Conservation (phyloP, 2,888 invertebrate genomes). For the Chaitophorus viminalis region DNA sequence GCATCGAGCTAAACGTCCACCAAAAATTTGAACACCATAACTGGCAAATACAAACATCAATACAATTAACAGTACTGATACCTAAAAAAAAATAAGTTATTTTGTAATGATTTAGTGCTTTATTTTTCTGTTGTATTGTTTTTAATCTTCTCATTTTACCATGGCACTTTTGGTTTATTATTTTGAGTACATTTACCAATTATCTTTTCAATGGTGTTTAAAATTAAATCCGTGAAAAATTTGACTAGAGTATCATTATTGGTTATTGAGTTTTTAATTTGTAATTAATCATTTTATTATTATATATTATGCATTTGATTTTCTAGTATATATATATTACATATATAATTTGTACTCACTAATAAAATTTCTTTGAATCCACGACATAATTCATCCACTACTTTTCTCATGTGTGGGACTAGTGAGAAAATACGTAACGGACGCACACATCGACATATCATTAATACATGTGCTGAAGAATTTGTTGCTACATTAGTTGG, state of each 20-base stretch:
- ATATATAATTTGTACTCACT: conserved; percentile 70
- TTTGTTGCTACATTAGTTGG: conserved; percentile 91
- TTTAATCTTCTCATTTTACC: no score
- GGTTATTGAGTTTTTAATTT: no score
- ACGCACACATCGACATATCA: conserved; percentile 95
- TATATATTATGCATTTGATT: not conserved
- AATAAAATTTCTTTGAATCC: conserved; percentile 98
- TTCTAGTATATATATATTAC: not conserved
- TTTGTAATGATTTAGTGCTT: no score
- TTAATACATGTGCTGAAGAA: conserved; percentile 91
- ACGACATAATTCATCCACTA: conserved; percentile 96
- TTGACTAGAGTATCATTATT: no score
- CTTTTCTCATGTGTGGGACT: conserved; percentile 99
- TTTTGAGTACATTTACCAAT: no score
- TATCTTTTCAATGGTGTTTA: no score
- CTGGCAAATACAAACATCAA: conserved; percentile 99
- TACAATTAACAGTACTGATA: conserved; percentile 94
- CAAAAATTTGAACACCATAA: conserved; percentile 97
- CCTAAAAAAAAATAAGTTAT: conserved; percentile 70
- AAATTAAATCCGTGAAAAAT: no score
- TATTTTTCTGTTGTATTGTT: no score
- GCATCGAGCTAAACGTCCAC: conserved; percentile 94
- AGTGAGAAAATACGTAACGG: conserved; percentile 96
- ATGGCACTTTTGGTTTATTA: no score
- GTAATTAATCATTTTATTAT: no score